Evolutionary conservation across 2,797 vertebrate species (phyloP), one percentile per base, ranked within the genome.

Genomic region (Champsocephalus gunnari): DNA sequence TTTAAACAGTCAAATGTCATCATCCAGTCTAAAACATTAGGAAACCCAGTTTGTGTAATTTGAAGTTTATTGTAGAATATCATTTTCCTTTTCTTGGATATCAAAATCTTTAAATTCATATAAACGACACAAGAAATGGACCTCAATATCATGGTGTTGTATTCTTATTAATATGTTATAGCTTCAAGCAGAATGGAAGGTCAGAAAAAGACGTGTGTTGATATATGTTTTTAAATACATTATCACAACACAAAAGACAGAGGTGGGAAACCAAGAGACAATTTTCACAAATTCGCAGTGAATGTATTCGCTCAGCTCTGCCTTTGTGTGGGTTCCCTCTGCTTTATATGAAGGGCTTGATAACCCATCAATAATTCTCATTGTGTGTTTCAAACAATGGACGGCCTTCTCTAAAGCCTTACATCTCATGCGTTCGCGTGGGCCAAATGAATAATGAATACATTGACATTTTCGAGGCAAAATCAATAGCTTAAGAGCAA

Each of bases 381-480:
- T 38, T 13, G 66, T 57, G 58, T n/a, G 47, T 79, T 79, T 65
- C 62, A 68, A 77, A 89, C 86, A 84, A 81, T 79, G 73, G 68
- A 74, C 28, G 53, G 71, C 75, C 72, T 71, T 75, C 71, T 80
- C 76, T 38, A 21, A 74, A 81, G 83, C 88, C 61, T 65, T 74
- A 85, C 87, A 82, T 83, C 73, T 50, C 77, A 75, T 78, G 84
- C 81, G 64, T 70, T 77, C 80, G 59, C 81, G 81, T 88, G 67
- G 80, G 86, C 66, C 5, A 72, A 86, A 89, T 92, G 85, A 90
- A 87, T 90, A 92, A 92, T 94, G 93, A 91, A 93, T 93, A 82
- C 89, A 89, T 90, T 95, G 94, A 92, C 93, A 94, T 95, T 95
- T 94, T 84, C 38, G 50, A 71, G 49, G 55, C 59, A 63, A 91